These are phyloP conservation scores for Luffia ferchaultella DNA, from an alignment of 2,888 invertebrate species.

Conservation along the genomic window DNA sequence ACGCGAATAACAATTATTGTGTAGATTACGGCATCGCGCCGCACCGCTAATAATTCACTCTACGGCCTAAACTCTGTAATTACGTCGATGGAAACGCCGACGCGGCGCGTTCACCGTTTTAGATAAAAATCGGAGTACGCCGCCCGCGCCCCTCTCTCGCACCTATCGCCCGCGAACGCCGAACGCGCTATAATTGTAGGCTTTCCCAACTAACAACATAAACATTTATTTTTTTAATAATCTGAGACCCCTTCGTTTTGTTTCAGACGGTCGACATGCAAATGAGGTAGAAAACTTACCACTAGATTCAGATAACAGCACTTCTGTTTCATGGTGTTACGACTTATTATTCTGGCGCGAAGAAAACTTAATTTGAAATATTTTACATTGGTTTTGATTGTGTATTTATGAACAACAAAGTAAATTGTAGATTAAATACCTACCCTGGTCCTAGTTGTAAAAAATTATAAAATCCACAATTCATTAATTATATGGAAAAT, in stretches of 20 bases:
- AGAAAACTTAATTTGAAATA: too few relatives aligned
- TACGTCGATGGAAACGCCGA: conserved; percentile 54
- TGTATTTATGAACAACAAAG: too few relatives aligned
- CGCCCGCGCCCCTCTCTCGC: conserved; percentile 1
- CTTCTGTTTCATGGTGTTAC: too few relatives aligned
- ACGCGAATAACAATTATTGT: conserved; percentile 54
- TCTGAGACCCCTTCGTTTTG: conserved; percentile 14
- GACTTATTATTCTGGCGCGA: too few relatives aligned
- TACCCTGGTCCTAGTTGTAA: too few relatives aligned
- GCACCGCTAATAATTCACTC: conserved; percentile 55
- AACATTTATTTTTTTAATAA: conserved; percentile 47
- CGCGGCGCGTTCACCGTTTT: conserved; percentile 43
- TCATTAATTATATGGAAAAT: too few relatives aligned
- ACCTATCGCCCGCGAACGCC: not conserved
- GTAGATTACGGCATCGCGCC: conserved; percentile 47
- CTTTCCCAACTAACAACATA: conserved; percentile 36
- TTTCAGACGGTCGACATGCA: conserved; percentile 6
- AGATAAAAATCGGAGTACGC: conserved; percentile 45
- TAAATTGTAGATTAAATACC: too few relatives aligned
- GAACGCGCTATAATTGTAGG: conserved; percentile 27
- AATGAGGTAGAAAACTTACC: not conserved
- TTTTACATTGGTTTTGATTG: too few relatives aligned
- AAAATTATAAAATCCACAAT: too few relatives aligned
- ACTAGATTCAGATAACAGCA: not conserved
- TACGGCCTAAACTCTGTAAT: conserved; percentile 59